A percentile compares a stretch with the other conserved stretches of the same genome.
phyloP scores from a whole-genome alignment of 1,140 invertebrate species.

The Diploscapter pachys region DNA sequence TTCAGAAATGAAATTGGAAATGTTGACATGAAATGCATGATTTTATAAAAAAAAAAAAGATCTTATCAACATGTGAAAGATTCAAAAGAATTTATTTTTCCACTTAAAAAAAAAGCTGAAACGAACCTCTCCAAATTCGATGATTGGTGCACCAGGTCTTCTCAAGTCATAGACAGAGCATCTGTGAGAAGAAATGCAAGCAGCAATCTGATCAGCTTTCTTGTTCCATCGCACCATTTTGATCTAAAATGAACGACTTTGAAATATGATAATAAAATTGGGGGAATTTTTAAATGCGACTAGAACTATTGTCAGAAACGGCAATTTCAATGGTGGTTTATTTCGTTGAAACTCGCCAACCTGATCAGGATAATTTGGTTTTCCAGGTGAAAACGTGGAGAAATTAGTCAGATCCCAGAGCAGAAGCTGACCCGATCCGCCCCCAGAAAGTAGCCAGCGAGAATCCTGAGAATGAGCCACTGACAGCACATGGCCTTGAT shows the following conservation, averaged over 20 bases:
- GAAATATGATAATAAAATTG: no score
- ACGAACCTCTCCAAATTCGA: conserved; percentile 16
- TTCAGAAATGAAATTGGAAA: no score
- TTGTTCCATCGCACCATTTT: conserved; percentile 17
- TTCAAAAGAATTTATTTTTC: no score
- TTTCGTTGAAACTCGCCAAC: not conserved
- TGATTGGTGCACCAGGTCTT: conserved; percentile 13
- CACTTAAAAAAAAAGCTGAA: not conserved
- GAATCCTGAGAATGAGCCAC: conserved; percentile 11
- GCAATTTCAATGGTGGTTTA: no score
- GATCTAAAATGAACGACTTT: no score
- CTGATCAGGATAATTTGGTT: conserved; percentile 17
- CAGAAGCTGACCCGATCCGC: conserved; percentile 15
- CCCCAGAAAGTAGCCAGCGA: conserved; percentile 17
- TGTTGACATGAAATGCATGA: no score
- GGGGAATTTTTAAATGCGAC: no score
- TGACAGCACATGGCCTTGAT: conserved; percentile 14
- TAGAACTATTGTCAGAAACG: no score
- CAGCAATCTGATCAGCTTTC: conserved; percentile 9
- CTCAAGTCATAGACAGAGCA: conserved; percentile 11
- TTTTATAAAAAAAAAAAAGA: no score
- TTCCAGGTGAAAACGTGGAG: conserved; percentile 8
- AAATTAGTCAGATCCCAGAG: conserved; percentile 19
- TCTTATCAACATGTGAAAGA: no score
- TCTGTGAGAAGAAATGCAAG: conserved; percentile 12